Percentiles rank a stretch among this genome's conserved stretches.
phyloP scores from a whole-genome alignment of 1,140 invertebrate genomes.

The Diprion similis region DNA sequence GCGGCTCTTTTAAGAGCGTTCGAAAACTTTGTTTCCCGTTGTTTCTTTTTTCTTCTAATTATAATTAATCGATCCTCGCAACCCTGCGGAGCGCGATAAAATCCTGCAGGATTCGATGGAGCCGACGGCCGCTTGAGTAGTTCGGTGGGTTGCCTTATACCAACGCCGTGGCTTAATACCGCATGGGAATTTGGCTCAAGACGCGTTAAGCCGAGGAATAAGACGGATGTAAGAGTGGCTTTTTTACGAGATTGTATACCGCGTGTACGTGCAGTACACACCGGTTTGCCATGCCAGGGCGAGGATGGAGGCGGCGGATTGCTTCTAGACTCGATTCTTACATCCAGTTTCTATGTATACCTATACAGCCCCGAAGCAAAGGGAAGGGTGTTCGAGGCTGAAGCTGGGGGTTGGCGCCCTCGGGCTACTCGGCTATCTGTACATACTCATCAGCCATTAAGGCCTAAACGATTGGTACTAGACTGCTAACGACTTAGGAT shows the following conservation, averaged over 20 bases:
- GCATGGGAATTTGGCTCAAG: constrained; percentile 15
- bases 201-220: constrained; percentile 16
- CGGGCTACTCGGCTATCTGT: neutral
- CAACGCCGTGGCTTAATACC: neutral
- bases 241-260: neutral
- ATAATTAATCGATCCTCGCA: too few species aligned
- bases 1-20: too few species aligned
- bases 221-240: constrained; percentile 17
- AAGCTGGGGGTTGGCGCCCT: neutral
- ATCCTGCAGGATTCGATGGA: too few species aligned
- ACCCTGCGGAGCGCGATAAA: too few species aligned
- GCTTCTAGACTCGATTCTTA: neutral
- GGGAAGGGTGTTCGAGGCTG: neutral
- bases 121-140: too few species aligned
- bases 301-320: too few species aligned
- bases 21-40: too few species aligned
- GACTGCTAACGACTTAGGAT: neutral
- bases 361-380: neutral
- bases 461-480: neutral
- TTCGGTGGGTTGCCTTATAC: too few species aligned
- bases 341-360: neutral
- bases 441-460: neutral
- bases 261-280: neutral
- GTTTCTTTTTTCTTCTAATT: too few species aligned
- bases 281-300: too few species aligned